phyloP scores from a whole-genome alignment of 2,113 vertebrate species.

The Cyprinus carpio region DNA sequence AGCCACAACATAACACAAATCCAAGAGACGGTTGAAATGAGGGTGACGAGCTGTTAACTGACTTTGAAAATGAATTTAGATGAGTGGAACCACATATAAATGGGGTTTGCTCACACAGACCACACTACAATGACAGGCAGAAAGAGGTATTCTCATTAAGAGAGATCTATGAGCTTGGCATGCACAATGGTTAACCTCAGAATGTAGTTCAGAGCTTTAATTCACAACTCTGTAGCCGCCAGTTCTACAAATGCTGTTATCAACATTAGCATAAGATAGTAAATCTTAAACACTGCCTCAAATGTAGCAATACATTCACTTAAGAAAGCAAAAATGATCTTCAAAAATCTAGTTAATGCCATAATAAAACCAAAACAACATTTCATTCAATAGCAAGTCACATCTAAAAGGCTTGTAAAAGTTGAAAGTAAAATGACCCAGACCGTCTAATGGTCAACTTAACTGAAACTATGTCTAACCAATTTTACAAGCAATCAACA shows the following conservation, averaged over 20 bases:
- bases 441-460: neutral
- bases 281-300: neutral
- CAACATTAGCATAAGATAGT: neutral
- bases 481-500: neutral
- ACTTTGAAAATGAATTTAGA: slow-evolving; percentile 62
- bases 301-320: neutral
- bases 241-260: neutral
- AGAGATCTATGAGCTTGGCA: slow-evolving; percentile 58
- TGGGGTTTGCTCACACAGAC: neutral
- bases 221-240: neutral
- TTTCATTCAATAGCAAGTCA: neutral
- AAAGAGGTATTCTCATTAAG: slow-evolving; percentile 66
- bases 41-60: slow-evolving; percentile 62
- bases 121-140: slow-evolving; percentile 54
- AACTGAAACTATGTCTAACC: slow-evolving; percentile 24
- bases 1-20: neutral
- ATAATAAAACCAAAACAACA: neutral
- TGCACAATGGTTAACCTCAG: slow-evolving; percentile 60
- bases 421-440: neutral
- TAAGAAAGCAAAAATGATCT: neutral
- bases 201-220: slow-evolving; percentile 22
- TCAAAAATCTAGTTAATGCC: neutral
- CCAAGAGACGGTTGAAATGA: neutral
- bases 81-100: slow-evolving; percentile 16
- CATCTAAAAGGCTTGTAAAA: neutral